Evolutionary conservation across 92 coral and sea anemone genomes (phyloP).

Genomic region (Palythoa heliodiscus): DNA sequence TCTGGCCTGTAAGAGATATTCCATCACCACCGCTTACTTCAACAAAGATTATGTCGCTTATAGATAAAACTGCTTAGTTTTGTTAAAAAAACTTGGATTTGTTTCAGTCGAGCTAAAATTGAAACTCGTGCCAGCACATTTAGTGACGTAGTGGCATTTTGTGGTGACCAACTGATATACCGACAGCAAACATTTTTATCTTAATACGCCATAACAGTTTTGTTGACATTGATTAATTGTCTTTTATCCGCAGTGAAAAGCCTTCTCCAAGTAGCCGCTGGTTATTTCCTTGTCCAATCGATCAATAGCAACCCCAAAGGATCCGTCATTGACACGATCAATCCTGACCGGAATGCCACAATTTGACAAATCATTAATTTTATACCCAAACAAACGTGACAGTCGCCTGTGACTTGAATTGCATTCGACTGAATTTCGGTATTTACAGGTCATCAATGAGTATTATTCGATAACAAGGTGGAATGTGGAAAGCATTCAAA

Average conservation of each 20-base stretch:
- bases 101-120: background rate
- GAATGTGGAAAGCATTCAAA: slow-evolving; percentile 5
- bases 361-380: slow-evolving; percentile 41
- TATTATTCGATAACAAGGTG: slow-evolving; percentile 35
- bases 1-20: background rate
- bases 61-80: background rate
- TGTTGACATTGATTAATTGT: slow-evolving; percentile 44
- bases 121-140: background rate
- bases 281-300: slow-evolving; percentile 43
- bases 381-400: slow-evolving; percentile 28
- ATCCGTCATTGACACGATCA: slow-evolving; percentile 34
- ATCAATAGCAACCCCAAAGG: slow-evolving; percentile 30
- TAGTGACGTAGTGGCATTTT: background rate
- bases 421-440: slow-evolving; percentile 6
- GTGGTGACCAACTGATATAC: background rate
- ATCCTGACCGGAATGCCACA: slow-evolving; percentile 35
- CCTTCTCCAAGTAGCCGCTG: slow-evolving; percentile 11
- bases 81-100: background rate
- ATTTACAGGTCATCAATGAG: slow-evolving; percentile 27
- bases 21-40: background rate
- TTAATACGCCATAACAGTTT: slow-evolving; percentile 33
- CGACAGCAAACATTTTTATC: slow-evolving; percentile 10
- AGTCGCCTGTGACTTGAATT: slow-evolving; percentile 9
- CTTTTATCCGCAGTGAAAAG: slow-evolving; percentile 35
- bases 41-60: background rate